Evolutionary conservation across 1,140 invertebrate genomes (phyloP).

Genomic region (Pygmarrhopalites habei): DNA sequence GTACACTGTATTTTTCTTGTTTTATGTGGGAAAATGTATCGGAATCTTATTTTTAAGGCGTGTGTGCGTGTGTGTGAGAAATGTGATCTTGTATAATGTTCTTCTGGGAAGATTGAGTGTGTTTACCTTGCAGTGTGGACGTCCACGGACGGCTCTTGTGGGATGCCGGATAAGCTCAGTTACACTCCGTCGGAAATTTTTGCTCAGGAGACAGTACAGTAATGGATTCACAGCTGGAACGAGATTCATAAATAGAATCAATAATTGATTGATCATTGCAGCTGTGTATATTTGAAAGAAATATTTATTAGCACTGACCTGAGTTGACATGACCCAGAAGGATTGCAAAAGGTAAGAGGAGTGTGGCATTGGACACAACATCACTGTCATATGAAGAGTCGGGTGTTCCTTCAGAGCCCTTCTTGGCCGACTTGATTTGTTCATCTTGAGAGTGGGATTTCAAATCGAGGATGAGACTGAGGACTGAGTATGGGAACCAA

Average conservation of each 20-base stretch:
- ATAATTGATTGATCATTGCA: no score
- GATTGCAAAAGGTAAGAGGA: conserved; percentile 48
- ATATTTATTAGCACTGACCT: no score
- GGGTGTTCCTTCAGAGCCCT: neutral
- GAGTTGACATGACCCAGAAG: conserved; percentile 64
- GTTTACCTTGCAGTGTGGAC: conserved; percentile 37
- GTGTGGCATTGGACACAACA: conserved; percentile 30
- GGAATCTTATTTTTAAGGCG: no score
- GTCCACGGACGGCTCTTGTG: conserved; percentile 26
- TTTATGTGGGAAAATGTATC: no score
- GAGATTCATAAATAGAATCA: no score
- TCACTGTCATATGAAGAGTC: conserved; percentile 8
- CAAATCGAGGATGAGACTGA: conserved; percentile 56
- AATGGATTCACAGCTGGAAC: conserved; percentile 80
- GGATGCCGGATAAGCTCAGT: conserved; percentile 50
- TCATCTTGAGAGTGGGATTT: conserved; percentile 54
- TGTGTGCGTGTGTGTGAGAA: no score
- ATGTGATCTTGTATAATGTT: no score
- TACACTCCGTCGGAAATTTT: conserved; percentile 68
- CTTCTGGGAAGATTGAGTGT: no score
- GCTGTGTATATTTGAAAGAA: no score
- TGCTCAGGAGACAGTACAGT: conserved; percentile 79
- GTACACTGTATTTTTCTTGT: no score
- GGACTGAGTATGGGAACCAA: conserved; percentile 70
- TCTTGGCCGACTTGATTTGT: neutral